phyloP scores from a whole-genome alignment of 2,113 vertebrate genomes.

The Hypanus sabinus region DNA sequence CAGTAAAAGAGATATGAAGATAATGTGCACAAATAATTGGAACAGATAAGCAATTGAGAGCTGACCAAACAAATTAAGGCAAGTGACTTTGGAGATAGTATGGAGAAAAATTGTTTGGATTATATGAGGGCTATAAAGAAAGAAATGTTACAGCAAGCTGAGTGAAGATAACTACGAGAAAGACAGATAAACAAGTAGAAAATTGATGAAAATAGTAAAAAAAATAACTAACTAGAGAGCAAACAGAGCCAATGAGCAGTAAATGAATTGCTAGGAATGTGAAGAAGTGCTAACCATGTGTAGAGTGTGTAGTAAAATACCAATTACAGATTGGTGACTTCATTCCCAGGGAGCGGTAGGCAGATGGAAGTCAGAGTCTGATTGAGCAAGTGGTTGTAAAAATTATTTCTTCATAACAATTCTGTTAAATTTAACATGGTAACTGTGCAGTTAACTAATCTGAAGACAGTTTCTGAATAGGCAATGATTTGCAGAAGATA shows the following conservation, averaged over 20 bases:
- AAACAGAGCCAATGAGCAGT: not conserved
- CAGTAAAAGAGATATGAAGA: no score
- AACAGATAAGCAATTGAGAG: not conserved
- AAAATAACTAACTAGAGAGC: not conserved
- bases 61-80: not conserved
- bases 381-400: not conserved
- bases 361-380: not conserved
- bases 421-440: not conserved
- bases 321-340: no score
- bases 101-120: not conserved
- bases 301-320: no score
- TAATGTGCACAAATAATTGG: no score
- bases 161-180: not conserved
- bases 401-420: not conserved
- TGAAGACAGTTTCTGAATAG: not conserved
- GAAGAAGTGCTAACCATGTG: not conserved
- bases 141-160: not conserved
- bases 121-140: not conserved
- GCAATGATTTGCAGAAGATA: not conserved
- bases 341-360: no score
- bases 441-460: not conserved
- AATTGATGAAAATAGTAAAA: not conserved
- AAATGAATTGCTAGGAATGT: not conserved
- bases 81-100: not conserved
- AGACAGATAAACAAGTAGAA: not conserved